phyloP scores from a whole-genome alignment of 2,888 invertebrate species.

The Macaria liturata region DNA sequence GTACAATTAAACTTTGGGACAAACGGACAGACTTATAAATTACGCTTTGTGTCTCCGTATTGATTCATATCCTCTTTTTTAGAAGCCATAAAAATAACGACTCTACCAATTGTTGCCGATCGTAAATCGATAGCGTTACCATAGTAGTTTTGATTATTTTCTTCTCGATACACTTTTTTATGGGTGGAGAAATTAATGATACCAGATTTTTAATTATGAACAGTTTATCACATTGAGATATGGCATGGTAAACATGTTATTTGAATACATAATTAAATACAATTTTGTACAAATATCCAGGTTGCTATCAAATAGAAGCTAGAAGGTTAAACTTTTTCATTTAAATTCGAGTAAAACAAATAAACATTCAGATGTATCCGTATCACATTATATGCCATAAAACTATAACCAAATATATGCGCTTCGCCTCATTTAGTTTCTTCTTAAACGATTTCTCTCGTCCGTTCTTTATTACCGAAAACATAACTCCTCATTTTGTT shows the following conservation, averaged over 20 bases:
- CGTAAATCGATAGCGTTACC: slow-evolving; percentile 62
- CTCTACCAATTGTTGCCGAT: slow-evolving; percentile 65
- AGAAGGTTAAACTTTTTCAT: slow-evolving; percentile 51
- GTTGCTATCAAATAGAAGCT: too few relatives aligned
- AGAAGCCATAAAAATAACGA: slow-evolving; percentile 78
- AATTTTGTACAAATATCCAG: too few relatives aligned
- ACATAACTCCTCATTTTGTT: slow-evolving; percentile 84
- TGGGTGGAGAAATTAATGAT: slow-evolving; percentile 10
- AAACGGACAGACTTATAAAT: slow-evolving; percentile 66
- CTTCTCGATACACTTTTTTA: slow-evolving; percentile 31
- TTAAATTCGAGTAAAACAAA: slow-evolving; percentile 76
- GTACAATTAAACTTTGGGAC: slow-evolving; percentile 63
- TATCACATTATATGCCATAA: slow-evolving; percentile 80
- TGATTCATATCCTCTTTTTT: slow-evolving; percentile 70
- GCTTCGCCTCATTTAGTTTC: slow-evolving; percentile 82
- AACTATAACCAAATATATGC: slow-evolving; percentile 83
- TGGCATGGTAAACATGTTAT: background rate
- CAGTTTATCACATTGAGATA: background rate
- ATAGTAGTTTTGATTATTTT: slow-evolving; percentile 52
- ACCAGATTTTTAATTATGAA: slow-evolving; percentile 4
- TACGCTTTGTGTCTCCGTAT: slow-evolving; percentile 67
- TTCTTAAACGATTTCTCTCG: slow-evolving; percentile 83
- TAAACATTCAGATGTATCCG: slow-evolving; percentile 71
- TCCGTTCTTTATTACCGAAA: slow-evolving; percentile 82
- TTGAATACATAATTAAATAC: too few relatives aligned